Evolutionary conservation across 2,797 vertebrate species (phyloP), one percentile per base, ranked within the genome.

Genomic region (Poecilia velifera): DNA sequence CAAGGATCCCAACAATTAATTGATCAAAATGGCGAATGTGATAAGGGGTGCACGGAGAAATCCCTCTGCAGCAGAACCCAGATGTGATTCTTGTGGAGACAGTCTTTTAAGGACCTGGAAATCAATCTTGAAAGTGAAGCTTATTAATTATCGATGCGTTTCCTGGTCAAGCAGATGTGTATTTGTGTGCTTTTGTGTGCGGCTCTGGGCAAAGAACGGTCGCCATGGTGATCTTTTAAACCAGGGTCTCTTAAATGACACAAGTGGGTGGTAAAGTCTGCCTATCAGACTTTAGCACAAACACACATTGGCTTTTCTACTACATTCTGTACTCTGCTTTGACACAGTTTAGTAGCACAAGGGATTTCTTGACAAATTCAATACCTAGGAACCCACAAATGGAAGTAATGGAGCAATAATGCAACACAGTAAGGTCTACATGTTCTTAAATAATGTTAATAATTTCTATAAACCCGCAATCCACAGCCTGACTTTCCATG

Each of bases 181-280:
- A 18, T 76, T 68, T 81, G 71, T 66, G 31, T 55, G 47, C 72
- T 72, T 78, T 39, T 71, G 70, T 84, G 79, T 76, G 76, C 57
- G 87, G 62, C 47, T 81, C 77, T 79, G 81, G 86, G 76, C 41
- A 86, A 78, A 91, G 76, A 86, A 74, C 80, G 73, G 86, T 93
- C 89, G 77, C 90, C 89, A 90, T 91, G 89, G 87, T 90, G 84
- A 91, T 88, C 78, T 73, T 72, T 64, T 55, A 31, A 87, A 83
- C 77, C 68, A 77, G 73, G 89, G 82, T 89, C 78, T 87, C 51
- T 74, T 81, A 62, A 87, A 87, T 87, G 80, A 87, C 66, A 76
- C 28, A 76, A 68, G 89, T 90, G 90, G 87, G 82, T n/a, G 47
- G 76, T 36, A 73, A 70, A 77, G 57, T 84, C 78, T 76, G 81